phyloP scores from a whole-genome alignment of 2,113 vertebrate species.

The Anarrhichthys ocellatus region DNA sequence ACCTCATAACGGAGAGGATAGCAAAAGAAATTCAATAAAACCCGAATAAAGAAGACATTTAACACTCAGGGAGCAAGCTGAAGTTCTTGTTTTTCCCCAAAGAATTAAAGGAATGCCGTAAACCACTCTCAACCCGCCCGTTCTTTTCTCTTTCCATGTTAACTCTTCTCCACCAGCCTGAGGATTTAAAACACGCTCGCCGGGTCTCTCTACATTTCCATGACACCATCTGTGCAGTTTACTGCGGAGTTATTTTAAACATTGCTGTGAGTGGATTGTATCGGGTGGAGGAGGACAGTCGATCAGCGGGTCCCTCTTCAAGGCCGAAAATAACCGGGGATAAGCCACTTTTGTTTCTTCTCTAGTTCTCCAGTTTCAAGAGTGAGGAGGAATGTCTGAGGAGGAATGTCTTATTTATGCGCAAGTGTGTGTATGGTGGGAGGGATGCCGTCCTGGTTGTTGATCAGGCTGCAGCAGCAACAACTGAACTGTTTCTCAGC shows the following conservation, averaged over 20 bases:
- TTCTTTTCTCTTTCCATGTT: constrained; percentile 25
- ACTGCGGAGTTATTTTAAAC: constrained; percentile 41
- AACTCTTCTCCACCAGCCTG: constrained; percentile 12
- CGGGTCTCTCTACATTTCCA: background rate
- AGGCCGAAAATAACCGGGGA: constrained; percentile 30
- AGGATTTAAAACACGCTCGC: background rate
- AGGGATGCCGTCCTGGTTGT: background rate
- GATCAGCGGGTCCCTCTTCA: background rate
- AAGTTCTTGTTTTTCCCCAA: constrained; percentile 24
- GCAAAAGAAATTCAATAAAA: background rate
- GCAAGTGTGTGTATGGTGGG: background rate
- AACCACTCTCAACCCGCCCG: constrained; percentile 1
- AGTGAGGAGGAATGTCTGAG: background rate
- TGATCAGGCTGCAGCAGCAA: too few species aligned
- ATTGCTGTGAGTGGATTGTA: constrained; percentile 3
- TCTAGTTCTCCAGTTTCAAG: background rate
- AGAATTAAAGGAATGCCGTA: constrained; percentile 70
- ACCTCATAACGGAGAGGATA: background rate
- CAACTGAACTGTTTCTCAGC: background rate
- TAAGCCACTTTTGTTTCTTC: background rate
- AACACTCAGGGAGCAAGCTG: background rate
- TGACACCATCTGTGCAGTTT: background rate
- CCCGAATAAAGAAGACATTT: background rate
- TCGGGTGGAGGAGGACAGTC: constrained; percentile 3
- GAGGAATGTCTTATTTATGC: background rate